Evolutionary conservation across 1,140 invertebrate genomes (phyloP).

Genomic region (Pseudomyrmex pallidus): DNA sequence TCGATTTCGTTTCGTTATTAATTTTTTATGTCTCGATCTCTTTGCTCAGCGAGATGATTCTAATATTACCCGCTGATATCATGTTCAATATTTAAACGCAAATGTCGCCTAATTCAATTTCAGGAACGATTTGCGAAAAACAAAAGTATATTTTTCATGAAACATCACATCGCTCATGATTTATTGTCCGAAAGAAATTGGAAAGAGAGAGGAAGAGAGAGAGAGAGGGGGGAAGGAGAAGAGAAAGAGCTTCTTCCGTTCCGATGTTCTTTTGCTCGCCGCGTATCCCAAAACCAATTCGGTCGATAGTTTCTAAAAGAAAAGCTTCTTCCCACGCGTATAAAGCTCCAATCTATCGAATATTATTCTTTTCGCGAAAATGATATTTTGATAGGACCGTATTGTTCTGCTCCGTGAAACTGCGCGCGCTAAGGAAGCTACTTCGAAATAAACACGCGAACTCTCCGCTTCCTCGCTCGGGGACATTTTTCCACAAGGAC

Average conservation of each 20-base stretch:
- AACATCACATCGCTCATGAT: slow-evolving; percentile 19
- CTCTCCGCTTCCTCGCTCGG: slow-evolving; percentile 36
- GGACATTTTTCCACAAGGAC: slow-evolving; percentile 42
- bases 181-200: slow-evolving; percentile 38
- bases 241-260: slow-evolving; percentile 10
- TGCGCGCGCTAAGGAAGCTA: slow-evolving; percentile 33
- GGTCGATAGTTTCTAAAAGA: slow-evolving; percentile 40
- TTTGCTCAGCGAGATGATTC: not conserved
- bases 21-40: too few species aligned
- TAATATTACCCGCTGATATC: not conserved
- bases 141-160: slow-evolving; percentile 27
- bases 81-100: not conserved
- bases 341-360: slow-evolving; percentile 41
- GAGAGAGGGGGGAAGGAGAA: too few species aligned
- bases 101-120: not conserved
- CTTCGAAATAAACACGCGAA: slow-evolving; percentile 54
- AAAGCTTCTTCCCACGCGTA: slow-evolving; percentile 28
- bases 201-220: too few species aligned
- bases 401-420: slow-evolving; percentile 33
- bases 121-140: not conserved
- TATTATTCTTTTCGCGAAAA: slow-evolving; percentile 50
- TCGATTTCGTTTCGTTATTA: too few species aligned
- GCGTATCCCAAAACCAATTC: slow-evolving; percentile 43
- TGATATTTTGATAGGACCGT: slow-evolving; percentile 51
- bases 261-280: slow-evolving; percentile 13